Evolutionary conservation across 1,140 invertebrate genomes (phyloP).

Genomic region (Macrostomum lignano): DNA sequence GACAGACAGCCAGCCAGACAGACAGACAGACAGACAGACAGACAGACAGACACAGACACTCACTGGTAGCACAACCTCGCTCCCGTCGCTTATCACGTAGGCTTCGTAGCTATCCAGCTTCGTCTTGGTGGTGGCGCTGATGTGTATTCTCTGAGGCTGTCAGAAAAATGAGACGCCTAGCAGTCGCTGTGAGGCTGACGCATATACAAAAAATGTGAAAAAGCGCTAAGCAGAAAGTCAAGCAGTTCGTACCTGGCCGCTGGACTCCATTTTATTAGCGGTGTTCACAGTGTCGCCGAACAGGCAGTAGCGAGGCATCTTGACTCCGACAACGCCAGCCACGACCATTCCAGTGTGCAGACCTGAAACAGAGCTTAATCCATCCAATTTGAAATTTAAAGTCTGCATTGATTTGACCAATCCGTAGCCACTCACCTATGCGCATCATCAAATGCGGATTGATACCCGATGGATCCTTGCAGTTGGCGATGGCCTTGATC

Average conservation of each 20-base stretch:
- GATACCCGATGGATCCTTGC: neutral
- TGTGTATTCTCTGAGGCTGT: conserved; percentile 3
- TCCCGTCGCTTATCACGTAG: neutral
- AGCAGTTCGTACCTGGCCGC: conserved; percentile 1
- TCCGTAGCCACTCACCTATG: neutral
- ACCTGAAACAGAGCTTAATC: neutral
- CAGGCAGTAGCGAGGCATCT: conserved; percentile 13
- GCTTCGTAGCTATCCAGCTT: neutral
- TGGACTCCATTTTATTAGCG: conserved; percentile 48
- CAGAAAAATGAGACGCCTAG: neutral
- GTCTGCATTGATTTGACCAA: neutral
- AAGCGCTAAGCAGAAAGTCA: neutral
- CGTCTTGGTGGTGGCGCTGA: neutral
- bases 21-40: too few species aligned
- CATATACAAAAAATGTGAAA: neutral
- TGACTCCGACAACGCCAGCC: conserved; percentile 12
- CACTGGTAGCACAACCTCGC: neutral
- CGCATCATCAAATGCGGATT: neutral
- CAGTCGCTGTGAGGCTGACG: neutral
- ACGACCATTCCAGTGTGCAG: conserved; percentile 9
- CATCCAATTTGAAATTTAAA: neutral
- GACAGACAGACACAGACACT: too few species aligned
- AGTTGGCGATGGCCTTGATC: conserved; percentile 32
- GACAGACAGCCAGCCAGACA: too few species aligned
- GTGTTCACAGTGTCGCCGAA: conserved; percentile 37